A percentile compares a stretch with the other conserved stretches of the same genome.
phyloP scores from a whole-genome alignment of 2,888 invertebrate genomes.

The Andrena marginata region DNA sequence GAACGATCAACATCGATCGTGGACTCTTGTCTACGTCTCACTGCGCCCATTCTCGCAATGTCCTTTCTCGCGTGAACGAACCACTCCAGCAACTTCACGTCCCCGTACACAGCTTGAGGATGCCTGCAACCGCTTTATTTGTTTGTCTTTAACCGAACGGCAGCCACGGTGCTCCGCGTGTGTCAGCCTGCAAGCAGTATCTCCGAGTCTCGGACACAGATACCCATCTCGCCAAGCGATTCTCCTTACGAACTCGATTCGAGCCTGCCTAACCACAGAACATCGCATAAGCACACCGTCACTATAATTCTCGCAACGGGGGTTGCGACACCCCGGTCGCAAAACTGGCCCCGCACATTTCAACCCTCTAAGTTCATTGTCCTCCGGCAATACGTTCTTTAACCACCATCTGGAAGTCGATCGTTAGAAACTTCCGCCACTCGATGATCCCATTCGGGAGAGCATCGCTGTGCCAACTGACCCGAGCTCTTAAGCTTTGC shows the following conservation, averaged over 20 bases:
- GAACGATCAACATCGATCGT: not conserved
- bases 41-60: not conserved
- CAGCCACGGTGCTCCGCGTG: constrained; percentile 21
- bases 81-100: not conserved
- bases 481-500: no score
- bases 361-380: no score
- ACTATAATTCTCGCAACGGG: no score
- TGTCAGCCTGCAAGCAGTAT: constrained; percentile 44
- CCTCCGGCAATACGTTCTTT: no score
- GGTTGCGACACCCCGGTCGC: no score
- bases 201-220: constrained; percentile 6
- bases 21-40: constrained; percentile 1
- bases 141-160: constrained; percentile 62
- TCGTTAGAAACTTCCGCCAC: no score
- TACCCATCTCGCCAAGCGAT: not conserved
- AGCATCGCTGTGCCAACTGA: no score
- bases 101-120: constrained; percentile 57
- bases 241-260: not conserved
- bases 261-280: no score
- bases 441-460: no score
- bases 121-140: constrained; percentile 68
- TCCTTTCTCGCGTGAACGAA: not conserved
- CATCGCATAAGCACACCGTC: no score
- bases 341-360: no score
- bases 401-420: no score